Percentiles rank a stretch among this genome's conserved stretches.
Conservation (phyloP, 1,140 invertebrate genomes). For the Drosophila trapezifrons region DNA sequence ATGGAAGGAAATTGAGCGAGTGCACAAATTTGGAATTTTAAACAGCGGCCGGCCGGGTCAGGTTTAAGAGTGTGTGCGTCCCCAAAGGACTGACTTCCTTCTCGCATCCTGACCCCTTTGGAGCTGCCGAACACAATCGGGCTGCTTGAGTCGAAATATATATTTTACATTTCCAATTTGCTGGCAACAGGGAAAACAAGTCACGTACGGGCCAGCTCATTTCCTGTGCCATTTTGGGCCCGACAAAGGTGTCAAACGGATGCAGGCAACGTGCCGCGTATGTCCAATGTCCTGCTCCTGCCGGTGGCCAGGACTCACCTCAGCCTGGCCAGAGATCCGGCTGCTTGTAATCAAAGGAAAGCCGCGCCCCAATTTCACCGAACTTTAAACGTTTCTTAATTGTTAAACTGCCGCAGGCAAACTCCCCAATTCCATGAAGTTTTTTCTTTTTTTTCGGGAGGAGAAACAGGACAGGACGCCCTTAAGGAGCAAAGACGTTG, state of each 20-base stretch:
- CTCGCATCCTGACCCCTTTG: slow-evolving; percentile 9
- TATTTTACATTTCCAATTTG: slow-evolving; percentile 35
- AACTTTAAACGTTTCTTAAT: slow-evolving; percentile 81
- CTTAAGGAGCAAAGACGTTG: slow-evolving; percentile 28
- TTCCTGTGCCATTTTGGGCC: slow-evolving; percentile 70
- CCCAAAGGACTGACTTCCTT: slow-evolving; percentile 11
- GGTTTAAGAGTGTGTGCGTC: slow-evolving; percentile 45
- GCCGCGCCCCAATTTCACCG: slow-evolving; percentile 48
- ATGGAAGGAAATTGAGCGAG: slow-evolving; percentile 83
- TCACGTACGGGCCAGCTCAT: slow-evolving; percentile 79
- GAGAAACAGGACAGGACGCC: slow-evolving; percentile 2
- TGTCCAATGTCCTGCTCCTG: slow-evolving; percentile 70
- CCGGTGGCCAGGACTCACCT: slow-evolving; percentile 6
- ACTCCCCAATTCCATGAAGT: slow-evolving; percentile 10
- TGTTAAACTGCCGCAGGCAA: slow-evolving; percentile 70
- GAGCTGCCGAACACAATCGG: slow-evolving; percentile 22
- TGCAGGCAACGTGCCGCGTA: slow-evolving; percentile 74
- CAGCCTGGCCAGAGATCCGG: slow-evolving; percentile 1
- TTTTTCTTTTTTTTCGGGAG: neutral
- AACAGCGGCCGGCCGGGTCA: slow-evolving; percentile 43
- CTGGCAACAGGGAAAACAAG: slow-evolving; percentile 57
- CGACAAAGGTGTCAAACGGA: slow-evolving; percentile 80
- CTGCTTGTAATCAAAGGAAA: slow-evolving; percentile 51
- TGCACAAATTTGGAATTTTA: slow-evolving; percentile 82
- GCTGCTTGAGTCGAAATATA: slow-evolving; percentile 29